A percentile compares a stretch with the other conserved stretches of the same genome.
Evolutionary conservation across 2,113 vertebrate genomes (phyloP).

Genomic region (Rhodinocichla rosea): DNA sequence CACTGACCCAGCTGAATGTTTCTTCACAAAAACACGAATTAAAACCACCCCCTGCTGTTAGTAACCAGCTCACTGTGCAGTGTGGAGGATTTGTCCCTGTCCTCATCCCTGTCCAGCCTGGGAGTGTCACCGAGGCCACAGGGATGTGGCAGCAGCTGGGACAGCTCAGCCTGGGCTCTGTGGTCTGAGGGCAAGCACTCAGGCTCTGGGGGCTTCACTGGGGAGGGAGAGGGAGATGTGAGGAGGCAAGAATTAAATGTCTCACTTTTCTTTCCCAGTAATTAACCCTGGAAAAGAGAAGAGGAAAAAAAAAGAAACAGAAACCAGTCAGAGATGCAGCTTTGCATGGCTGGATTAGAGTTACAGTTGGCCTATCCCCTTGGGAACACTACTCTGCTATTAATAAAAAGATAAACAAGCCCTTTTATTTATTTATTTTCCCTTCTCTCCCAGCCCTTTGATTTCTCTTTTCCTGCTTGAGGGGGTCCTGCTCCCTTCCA

Average conservation of each 20-base stretch:
- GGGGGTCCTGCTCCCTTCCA: neutral
- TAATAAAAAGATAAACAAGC: slow-evolving; percentile 63
- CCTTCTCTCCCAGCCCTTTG: slow-evolving; percentile 12
- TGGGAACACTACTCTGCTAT: slow-evolving; percentile 31
- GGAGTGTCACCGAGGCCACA: neutral
- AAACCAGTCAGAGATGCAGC: neutral
- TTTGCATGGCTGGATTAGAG: slow-evolving; percentile 45
- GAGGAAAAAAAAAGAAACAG: neutral
- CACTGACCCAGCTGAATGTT: neutral
- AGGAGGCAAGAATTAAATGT: neutral
- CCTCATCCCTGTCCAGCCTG: neutral
- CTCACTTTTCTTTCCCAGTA: neutral
- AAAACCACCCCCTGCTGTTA: slow-evolving; percentile 25
- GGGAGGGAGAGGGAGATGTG: neutral
- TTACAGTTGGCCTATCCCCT: slow-evolving; percentile 26
- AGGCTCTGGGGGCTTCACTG: neutral
- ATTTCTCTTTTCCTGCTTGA: slow-evolving; percentile 46
- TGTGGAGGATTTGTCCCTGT: neutral
- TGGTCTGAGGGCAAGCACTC: neutral
- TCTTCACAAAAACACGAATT: neutral
- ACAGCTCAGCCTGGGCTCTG: neutral
- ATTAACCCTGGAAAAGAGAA: slow-evolving; percentile 31
- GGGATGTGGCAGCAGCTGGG: neutral
- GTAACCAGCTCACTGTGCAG: rapidly evolving
- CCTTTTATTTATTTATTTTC: slow-evolving; percentile 55